A percentile compares a stretch with the other conserved stretches of the same genome.
Conservation (phyloP, 2,888 invertebrate species). For the Watsonalla cultraria region DNA sequence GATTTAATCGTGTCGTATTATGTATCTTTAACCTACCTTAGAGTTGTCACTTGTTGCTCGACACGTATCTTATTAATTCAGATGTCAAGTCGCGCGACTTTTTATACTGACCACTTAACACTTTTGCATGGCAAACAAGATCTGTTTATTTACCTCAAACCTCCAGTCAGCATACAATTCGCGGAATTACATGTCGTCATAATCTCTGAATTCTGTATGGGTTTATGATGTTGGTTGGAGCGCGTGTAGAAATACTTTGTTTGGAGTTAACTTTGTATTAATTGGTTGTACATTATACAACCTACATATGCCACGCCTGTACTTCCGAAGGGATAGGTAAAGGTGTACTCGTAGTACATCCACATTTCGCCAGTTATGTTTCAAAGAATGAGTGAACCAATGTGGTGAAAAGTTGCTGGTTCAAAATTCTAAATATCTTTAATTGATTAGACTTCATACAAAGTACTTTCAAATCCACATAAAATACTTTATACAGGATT, state of each 20-base stretch:
- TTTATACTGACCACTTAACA: conserved; percentile 33
- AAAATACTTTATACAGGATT: background rate
- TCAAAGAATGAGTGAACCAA: no score
- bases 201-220: conserved; percentile 1
- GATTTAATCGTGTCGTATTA: background rate
- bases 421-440: no score
- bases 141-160: conserved; percentile 17
- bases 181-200: conserved; percentile 20
- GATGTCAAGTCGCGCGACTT: conserved; percentile 14
- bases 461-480: background rate
- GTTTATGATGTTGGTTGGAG: background rate
- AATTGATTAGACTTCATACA: no score
- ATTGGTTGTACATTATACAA: no score
- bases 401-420: no score
- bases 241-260: no score
- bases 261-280: no score
- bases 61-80: conserved; percentile 21
- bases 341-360: no score
- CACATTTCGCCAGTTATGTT: no score
- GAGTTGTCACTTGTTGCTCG: conserved; percentile 9
- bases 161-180: conserved; percentile 15
- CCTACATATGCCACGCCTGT: no score
- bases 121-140: conserved; percentile 32
- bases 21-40: conserved; percentile 25
- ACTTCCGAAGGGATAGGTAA: no score